Evolutionary conservation across 2,888 invertebrate species (phyloP).

Genomic region (Luperina testacea): DNA sequence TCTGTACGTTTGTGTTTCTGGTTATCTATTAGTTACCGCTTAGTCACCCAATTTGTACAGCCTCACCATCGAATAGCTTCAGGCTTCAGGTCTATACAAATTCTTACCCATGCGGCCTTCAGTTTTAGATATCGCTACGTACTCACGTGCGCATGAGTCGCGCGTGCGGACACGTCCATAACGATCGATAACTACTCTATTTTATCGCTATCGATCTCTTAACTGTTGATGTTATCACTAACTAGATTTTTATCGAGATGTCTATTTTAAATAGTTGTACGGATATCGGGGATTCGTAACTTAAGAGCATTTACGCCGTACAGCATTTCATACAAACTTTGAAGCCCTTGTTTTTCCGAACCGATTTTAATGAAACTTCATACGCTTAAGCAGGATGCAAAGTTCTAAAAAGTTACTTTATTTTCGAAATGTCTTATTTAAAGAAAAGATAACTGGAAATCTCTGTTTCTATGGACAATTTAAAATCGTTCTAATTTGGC

Average conservation of each 20-base stretch:
- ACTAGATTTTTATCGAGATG: conserved; percentile 50
- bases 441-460: no score
- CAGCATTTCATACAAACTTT: no score
- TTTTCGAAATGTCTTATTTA: no score
- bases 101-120: conserved; percentile 63
- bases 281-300: not conserved
- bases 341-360: no score
- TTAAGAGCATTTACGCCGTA: not conserved
- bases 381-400: no score
- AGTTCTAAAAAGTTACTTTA: no score
- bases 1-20: conserved; percentile 1
- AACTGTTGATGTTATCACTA: conserved; percentile 47
- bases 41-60: conserved; percentile 44
- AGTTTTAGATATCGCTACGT: conserved; percentile 43
- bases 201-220: conserved; percentile 51
- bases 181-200: conserved; percentile 44
- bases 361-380: no score
- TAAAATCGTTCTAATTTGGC: no score
- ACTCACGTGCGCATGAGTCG: conserved; percentile 55
- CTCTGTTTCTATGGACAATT: no score
- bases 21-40: conserved; percentile 33
- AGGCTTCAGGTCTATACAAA: conserved; percentile 54
- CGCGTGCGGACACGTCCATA: conserved; percentile 59
- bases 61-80: conserved; percentile 27
- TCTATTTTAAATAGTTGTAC: conserved; percentile 32